Evolutionary conservation across 2,797 vertebrate species (phyloP).

Genomic region (Cossypha caffra): DNA sequence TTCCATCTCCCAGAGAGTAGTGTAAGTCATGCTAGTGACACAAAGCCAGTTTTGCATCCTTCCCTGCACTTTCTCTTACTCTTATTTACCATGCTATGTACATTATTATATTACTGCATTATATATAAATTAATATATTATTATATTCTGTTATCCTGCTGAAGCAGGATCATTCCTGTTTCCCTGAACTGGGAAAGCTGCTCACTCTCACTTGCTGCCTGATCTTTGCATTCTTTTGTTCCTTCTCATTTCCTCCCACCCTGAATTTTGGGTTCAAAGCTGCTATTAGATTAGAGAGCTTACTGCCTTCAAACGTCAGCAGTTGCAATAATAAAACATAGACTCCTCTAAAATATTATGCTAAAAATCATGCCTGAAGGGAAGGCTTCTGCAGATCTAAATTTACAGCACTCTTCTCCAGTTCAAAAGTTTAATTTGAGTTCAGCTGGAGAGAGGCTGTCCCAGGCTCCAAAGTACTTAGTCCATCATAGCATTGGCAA

Average conservation of each 20-base stretch:
- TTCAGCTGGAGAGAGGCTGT: background rate
- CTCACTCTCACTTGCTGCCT: background rate
- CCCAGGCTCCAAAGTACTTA: background rate
- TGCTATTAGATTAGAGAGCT: background rate
- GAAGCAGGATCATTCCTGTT: background rate
- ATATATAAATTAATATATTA: background rate
- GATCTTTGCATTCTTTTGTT: background rate
- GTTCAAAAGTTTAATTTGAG: background rate
- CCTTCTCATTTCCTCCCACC: background rate
- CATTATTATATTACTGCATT: background rate
- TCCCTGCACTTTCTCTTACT: background rate
- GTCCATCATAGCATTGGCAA: background rate
- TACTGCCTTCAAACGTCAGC: background rate
- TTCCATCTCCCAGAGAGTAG: background rate
- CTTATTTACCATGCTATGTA: background rate
- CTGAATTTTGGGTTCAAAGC: background rate
- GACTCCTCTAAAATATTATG: background rate
- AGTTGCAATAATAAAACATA: background rate
- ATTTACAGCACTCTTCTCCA: background rate
- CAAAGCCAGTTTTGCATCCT: background rate
- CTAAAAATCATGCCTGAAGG: background rate
- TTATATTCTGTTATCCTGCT: background rate
- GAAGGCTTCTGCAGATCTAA: background rate
- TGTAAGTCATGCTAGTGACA: accelerated
- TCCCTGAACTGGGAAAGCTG: background rate